Percentiles rank a stretch among this genome's conserved stretches.
phyloP scores from a whole-genome alignment of 2,888 invertebrate species.

The Anoplius nigerrimus region DNA sequence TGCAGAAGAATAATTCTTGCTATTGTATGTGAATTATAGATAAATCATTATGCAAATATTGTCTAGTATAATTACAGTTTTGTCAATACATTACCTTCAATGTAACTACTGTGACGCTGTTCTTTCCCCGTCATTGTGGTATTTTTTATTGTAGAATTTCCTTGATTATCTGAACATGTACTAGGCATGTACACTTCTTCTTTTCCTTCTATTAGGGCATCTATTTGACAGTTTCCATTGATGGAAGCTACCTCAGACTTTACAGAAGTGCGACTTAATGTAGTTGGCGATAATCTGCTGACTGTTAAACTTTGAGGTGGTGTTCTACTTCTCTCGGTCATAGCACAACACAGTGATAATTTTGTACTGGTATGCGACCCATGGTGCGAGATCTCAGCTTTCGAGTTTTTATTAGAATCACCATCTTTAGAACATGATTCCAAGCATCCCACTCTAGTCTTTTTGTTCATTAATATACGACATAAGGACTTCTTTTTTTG shows the following conservation, averaged over 20 bases:
- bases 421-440: slow-evolving; percentile 64
- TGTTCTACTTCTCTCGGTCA: slow-evolving; percentile 74
- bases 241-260: slow-evolving; percentile 64
- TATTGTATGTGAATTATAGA: too few species aligned
- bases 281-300: slow-evolving; percentile 65
- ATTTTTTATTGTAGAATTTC: slow-evolving; percentile 42
- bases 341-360: slow-evolving; percentile 73
- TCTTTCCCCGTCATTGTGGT: slow-evolving; percentile 42
- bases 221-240: slow-evolving; percentile 61
- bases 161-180: slow-evolving; percentile 19
- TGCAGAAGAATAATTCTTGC: too few species aligned
- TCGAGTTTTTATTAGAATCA: slow-evolving; percentile 61
- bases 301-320: slow-evolving; percentile 71
- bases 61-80: neutral
- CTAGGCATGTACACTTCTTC: slow-evolving; percentile 39
- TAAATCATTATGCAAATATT: too few species aligned
- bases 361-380: slow-evolving; percentile 70
- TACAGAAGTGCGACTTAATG: slow-evolving; percentile 61
- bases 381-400: slow-evolving; percentile 66
- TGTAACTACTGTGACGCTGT: slow-evolving; percentile 47
- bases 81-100: slow-evolving; percentile 55
- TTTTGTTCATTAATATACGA: slow-evolving; percentile 71
- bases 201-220: slow-evolving; percentile 52
- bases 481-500: slow-evolving; percentile 73
- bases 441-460: slow-evolving; percentile 72